phyloP scores from a whole-genome alignment of 2,888 invertebrate genomes.

The Eupithecia centaureata region DNA sequence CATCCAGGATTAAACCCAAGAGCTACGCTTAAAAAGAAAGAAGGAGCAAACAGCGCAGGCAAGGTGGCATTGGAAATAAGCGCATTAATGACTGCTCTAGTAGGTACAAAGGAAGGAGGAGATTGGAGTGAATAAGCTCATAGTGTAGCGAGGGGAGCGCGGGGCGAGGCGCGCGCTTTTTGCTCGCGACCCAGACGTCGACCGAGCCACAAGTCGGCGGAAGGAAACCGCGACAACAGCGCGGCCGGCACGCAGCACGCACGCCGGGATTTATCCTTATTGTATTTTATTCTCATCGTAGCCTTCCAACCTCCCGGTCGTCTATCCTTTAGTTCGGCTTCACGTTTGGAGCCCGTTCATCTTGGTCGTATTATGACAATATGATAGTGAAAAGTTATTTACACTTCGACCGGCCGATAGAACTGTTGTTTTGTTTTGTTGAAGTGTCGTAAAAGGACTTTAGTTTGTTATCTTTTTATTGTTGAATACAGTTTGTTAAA shows the following conservation, averaged over 20 bases:
- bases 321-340: slow-evolving; percentile 53
- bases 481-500: slow-evolving; percentile 32
- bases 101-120: slow-evolving; percentile 6
- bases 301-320: slow-evolving; percentile 69
- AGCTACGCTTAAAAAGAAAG: background rate
- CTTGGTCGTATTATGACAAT: slow-evolving; percentile 57
- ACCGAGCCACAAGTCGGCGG: slow-evolving; percentile 49
- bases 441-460: slow-evolving; percentile 56
- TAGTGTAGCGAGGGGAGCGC: slow-evolving; percentile 27
- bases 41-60: background rate
- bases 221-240: slow-evolving; percentile 47
- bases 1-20: no score
- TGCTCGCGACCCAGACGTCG: slow-evolving; percentile 26
- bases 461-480: slow-evolving; percentile 43
- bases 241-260: slow-evolving; percentile 50
- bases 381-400: slow-evolving; percentile 63
- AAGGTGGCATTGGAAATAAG: background rate
- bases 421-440: slow-evolving; percentile 66
- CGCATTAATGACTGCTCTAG: background rate
- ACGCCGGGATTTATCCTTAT: slow-evolving; percentile 70
- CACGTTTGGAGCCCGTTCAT: slow-evolving; percentile 56
- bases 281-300: slow-evolving; percentile 77
- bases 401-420: slow-evolving; percentile 48
- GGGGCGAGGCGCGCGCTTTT: slow-evolving; percentile 41
- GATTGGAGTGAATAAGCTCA: slow-evolving; percentile 19